phyloP scores from a whole-genome alignment of 2,797 vertebrate species.

The Somateria mollissima region DNA sequence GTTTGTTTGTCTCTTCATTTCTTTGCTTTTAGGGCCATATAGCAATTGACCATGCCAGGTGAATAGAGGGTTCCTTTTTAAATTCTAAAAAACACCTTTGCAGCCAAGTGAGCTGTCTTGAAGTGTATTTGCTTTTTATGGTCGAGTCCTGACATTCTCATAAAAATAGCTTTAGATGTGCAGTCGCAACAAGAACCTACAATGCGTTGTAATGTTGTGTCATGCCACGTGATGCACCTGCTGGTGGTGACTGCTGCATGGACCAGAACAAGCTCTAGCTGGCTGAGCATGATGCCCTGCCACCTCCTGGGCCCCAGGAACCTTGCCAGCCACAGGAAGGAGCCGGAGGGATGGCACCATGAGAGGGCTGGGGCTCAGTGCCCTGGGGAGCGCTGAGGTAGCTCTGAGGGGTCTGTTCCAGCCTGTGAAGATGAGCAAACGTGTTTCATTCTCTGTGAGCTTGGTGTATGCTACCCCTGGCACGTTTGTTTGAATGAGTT shows the following conservation, averaged over 20 bases:
- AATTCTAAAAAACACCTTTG: neutral
- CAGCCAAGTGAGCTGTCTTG: neutral
- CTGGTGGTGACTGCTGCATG: neutral
- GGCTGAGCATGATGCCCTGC: neutral
- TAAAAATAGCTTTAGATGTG: neutral
- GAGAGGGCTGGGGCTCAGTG: neutral
- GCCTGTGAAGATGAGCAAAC: neutral
- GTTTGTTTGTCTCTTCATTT: neutral
- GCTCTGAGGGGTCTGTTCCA: neutral
- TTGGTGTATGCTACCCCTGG: neutral
- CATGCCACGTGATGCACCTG: neutral
- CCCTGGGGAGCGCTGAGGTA: neutral
- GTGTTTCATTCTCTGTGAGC: neutral
- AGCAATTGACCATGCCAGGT: neutral
- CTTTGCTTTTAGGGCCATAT: neutral
- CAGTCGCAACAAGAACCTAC: neutral
- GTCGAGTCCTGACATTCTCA: neutral
- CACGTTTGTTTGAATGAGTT: neutral
- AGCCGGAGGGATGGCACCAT: fast-evolving
- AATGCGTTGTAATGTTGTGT: neutral
- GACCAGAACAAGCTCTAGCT: neutral
- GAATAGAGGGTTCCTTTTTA: neutral
- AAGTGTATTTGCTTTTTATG: neutral
- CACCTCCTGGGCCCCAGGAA: neutral
- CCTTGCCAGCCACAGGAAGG: neutral